Evolutionary conservation across 2,797 vertebrate species (phyloP).

Genomic region (Lepilemur ruficaudatus): DNA sequence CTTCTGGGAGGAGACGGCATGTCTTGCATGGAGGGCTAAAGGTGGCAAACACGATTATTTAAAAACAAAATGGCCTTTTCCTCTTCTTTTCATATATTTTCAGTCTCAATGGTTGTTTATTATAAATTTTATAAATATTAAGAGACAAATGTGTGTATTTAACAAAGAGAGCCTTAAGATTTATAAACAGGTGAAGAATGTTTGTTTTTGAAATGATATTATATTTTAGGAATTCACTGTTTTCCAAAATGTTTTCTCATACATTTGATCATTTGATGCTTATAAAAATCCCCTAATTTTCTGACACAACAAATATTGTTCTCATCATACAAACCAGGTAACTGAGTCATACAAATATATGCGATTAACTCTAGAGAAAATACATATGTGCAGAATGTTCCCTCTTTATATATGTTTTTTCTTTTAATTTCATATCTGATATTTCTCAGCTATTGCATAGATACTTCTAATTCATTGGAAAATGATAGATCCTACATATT

Average conservation of each 20-base stretch:
- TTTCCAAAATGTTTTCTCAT: not conserved
- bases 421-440: not conserved
- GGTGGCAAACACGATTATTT: not conserved
- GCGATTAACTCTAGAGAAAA: not conserved
- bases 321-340: not conserved
- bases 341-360: not conserved
- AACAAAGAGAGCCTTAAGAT: not conserved
- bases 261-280: not conserved
- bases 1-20: not conserved
- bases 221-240: not conserved
- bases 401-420: not conserved
- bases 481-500: not conserved
- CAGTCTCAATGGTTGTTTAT: not conserved
- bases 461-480: not conserved
- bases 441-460: not conserved
- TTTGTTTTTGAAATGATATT: not conserved
- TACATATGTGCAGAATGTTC: not conserved
- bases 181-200: not conserved
- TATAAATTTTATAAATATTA: not conserved
- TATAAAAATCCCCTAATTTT: not conserved
- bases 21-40: not conserved
- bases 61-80: not conserved
- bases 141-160: not conserved
- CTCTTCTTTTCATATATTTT: not conserved
- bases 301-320: not conserved